phyloP scores from a whole-genome alignment of 2,888 invertebrate genomes.

The Dynastes tityus region DNA sequence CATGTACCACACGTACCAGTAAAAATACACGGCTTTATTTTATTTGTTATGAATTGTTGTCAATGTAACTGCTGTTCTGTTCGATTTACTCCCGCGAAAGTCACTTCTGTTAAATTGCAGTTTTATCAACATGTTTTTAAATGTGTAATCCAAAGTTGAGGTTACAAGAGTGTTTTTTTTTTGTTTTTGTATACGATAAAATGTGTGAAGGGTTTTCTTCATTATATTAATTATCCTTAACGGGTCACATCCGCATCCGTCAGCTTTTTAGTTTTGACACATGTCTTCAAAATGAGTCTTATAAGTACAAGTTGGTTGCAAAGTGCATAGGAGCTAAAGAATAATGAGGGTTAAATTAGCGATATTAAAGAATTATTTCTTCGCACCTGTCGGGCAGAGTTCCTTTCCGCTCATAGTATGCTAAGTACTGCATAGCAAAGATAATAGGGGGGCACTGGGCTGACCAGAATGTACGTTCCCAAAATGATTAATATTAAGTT shows the following conservation, averaged over 20 bases:
- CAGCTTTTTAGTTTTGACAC: not conserved
- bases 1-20: constrained; percentile 9
- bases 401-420: constrained; percentile 41
- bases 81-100: not conserved
- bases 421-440: too few species aligned
- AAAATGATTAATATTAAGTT: too few species aligned
- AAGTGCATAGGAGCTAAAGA: constrained; percentile 25
- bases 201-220: too few species aligned
- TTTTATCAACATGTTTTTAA: too few species aligned
- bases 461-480: too few species aligned
- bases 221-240: too few species aligned
- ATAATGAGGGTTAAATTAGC: constrained; percentile 55
- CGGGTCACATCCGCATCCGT: not conserved
- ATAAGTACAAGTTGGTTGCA: not conserved
- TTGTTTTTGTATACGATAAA: too few species aligned
- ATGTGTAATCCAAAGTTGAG: too few species aligned
- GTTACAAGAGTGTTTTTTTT: too few species aligned
- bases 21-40: constrained; percentile 2
- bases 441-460: too few species aligned
- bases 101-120: too few species aligned
- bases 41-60: not conserved
- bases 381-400: constrained; percentile 54
- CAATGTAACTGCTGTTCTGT: constrained; percentile 18
- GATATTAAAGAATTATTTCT: constrained; percentile 56
- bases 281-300: not conserved